phyloP scores from a whole-genome alignment of 2,113 vertebrate species.

The Microcebus murinus region DNA sequence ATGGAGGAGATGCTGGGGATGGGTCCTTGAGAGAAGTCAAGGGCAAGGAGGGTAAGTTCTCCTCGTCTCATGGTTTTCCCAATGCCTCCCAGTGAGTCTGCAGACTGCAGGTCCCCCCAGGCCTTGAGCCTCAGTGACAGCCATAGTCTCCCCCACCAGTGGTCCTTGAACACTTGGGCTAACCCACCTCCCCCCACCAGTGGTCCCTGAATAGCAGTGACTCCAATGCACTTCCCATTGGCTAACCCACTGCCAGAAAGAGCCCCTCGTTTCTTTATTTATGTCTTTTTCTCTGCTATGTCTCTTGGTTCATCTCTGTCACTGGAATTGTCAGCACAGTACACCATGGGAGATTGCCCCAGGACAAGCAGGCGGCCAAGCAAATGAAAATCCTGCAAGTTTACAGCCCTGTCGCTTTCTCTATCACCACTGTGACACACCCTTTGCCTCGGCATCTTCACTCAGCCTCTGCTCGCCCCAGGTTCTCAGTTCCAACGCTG shows the following conservation, averaged over 20 bases:
- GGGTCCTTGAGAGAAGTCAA: background rate
- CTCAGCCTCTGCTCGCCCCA: background rate
- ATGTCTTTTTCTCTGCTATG: background rate
- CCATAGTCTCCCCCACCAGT: accelerated
- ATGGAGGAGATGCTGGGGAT: background rate
- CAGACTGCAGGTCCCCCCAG: background rate
- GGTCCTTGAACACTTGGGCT: background rate
- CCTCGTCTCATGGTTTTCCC: background rate
- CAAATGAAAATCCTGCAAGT: background rate
- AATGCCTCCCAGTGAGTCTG: background rate
- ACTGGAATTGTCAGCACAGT: background rate
- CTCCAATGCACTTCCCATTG: background rate
- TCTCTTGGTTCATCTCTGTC: background rate
- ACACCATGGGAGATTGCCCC: background rate
- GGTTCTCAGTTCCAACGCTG: background rate
- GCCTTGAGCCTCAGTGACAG: background rate
- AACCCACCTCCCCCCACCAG: background rate
- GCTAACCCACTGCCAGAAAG: background rate
- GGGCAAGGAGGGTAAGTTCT: background rate
- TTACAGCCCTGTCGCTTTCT: constrained; percentile 8
- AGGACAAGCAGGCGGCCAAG: background rate
- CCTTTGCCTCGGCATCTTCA: background rate
- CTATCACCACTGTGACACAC: background rate
- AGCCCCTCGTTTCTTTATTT: background rate
- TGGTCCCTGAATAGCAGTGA: background rate